A percentile compares a stretch with the other conserved stretches of the same genome.
These are phyloP conservation scores for Zhuqinia jingwanae DNA, from an alignment of 2,888 invertebrate genomes.

Conservation along the genomic window DNA sequence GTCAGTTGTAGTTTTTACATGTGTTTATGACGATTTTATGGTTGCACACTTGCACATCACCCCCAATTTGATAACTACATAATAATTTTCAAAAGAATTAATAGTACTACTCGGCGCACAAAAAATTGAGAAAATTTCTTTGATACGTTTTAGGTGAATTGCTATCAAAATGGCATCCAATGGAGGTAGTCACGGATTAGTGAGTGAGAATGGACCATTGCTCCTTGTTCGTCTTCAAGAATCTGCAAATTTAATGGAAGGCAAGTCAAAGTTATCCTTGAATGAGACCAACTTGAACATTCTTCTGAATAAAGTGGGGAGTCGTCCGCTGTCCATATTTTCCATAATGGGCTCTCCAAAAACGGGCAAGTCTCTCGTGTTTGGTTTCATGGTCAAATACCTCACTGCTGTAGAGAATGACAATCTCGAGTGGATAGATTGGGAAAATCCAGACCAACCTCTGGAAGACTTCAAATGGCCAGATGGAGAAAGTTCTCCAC, in stretches of 20 bases:
- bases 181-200: too few relatives aligned
- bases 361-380: not conserved
- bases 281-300: not conserved
- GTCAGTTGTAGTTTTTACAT: too few relatives aligned
- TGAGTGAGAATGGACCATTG: not conserved
- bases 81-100: too few relatives aligned
- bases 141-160: too few relatives aligned
- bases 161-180: too few relatives aligned
- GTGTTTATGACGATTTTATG: too few relatives aligned
- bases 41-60: too few relatives aligned
- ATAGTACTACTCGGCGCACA: too few relatives aligned
- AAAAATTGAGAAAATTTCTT: too few relatives aligned
- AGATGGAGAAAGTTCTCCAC: too few relatives aligned
- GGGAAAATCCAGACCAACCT: not conserved
- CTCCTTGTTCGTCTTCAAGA: not conserved
- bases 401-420: slow-evolving; percentile 1
- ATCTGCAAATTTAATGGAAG: not conserved
- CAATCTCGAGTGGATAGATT: not conserved
- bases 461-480: not conserved
- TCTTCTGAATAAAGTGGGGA: not conserved
- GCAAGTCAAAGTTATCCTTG: not conserved
- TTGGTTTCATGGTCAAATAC: not conserved
- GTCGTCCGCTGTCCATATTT: not conserved
- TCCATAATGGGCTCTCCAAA: not conserved
- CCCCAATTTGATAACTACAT: too few relatives aligned